Evolutionary conservation across 2,888 invertebrate genomes (phyloP).

Genomic region (Thereva unica): DNA sequence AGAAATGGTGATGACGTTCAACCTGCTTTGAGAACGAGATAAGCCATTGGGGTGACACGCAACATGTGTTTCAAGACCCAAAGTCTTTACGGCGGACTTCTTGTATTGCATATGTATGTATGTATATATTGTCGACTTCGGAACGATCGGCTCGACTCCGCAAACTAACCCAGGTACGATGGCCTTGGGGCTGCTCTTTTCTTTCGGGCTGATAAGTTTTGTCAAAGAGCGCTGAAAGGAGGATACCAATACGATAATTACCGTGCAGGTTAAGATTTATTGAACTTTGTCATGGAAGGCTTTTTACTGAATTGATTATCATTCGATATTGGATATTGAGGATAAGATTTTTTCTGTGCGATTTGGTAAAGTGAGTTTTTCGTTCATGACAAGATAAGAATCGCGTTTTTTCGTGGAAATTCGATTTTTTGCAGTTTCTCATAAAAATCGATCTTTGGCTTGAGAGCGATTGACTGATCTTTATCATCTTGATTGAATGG

Average conservation of each 20-base stretch:
- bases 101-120: not conserved
- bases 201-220: conserved; percentile 19
- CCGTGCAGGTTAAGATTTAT: conserved; percentile 21
- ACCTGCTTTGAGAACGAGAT: conserved; percentile 25
- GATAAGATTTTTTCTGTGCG: no score
- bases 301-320: conserved; percentile 25
- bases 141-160: no score
- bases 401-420: no score
- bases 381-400: no score
- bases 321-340: not conserved
- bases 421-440: no score
- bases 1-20: conserved; percentile 16
- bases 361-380: no score
- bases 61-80: conserved; percentile 42
- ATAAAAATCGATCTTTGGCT: no score
- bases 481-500: no score
- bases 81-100: not conserved
- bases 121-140: no score
- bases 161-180: no score
- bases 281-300: conserved; percentile 22
- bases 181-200: no score
- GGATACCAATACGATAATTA: conserved; percentile 26
- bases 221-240: conserved; percentile 30
- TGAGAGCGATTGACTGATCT: no score
- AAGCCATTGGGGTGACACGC: conserved; percentile 44